A percentile compares a stretch with the other conserved stretches of the same genome.
These are phyloP conservation scores for Tribolium freemani DNA, from an alignment of 2,888 invertebrate species.

Conservation along the genomic window DNA sequence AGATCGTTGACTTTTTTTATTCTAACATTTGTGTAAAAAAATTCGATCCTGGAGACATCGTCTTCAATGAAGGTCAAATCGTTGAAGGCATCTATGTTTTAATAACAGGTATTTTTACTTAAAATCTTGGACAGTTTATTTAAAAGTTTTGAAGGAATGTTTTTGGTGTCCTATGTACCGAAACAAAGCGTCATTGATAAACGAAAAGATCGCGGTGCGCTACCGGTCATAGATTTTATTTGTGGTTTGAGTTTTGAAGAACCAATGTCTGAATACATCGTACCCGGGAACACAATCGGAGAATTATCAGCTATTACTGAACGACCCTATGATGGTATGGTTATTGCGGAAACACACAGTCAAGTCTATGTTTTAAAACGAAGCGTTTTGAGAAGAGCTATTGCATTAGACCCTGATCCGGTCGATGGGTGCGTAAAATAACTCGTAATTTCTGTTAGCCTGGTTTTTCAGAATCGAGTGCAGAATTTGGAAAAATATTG, in stretches of 20 bases:
- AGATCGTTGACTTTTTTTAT: slow-evolving; percentile 45
- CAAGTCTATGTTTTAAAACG: slow-evolving; percentile 69
- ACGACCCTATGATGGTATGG: slow-evolving; percentile 71
- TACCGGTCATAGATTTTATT: slow-evolving; percentile 72
- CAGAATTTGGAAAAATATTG: slow-evolving; percentile 63
- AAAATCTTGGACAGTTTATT: neutral
- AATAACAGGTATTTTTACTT: slow-evolving; percentile 60
- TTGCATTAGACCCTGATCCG: slow-evolving; percentile 66
- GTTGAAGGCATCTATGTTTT: slow-evolving; percentile 67
- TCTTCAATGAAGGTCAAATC: slow-evolving; percentile 57
- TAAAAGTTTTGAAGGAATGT: neutral
- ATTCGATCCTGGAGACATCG: slow-evolving; percentile 46
- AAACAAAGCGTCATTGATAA: slow-evolving; percentile 3
- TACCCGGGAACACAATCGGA: slow-evolving; percentile 74
- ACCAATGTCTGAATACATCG: slow-evolving; percentile 71
- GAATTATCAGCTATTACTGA: slow-evolving; percentile 74
- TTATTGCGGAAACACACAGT: slow-evolving; percentile 73
- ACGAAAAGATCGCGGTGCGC: slow-evolving; percentile 61
- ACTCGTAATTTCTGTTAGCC: neutral
- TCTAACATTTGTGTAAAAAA: slow-evolving; percentile 40
- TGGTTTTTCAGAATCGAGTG: slow-evolving; percentile 69
- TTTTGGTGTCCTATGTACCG: slow-evolving; percentile 47
- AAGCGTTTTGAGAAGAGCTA: slow-evolving; percentile 61
- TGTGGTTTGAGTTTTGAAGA: slow-evolving; percentile 69
- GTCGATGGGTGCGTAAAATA: slow-evolving; percentile 1